Evolutionary conservation across 2,888 invertebrate genomes (phyloP).

Genomic region (Chrysomela aeneicollis): DNA sequence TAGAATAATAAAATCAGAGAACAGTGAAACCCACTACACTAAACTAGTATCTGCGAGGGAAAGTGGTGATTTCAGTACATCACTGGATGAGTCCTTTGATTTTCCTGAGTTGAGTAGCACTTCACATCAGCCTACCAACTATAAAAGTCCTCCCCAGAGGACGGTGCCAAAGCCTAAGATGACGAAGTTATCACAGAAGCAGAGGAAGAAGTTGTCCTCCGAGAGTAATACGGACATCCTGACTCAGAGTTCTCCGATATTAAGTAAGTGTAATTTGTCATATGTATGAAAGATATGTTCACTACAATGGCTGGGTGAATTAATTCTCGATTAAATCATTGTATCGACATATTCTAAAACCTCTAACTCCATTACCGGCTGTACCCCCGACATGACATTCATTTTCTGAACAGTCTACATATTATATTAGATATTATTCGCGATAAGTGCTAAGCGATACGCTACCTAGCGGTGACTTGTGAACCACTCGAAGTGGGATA

Average conservation of each 20-base stretch:
- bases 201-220: slow-evolving; percentile 68
- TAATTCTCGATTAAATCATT: no score
- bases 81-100: slow-evolving; percentile 48
- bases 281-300: no score
- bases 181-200: slow-evolving; percentile 70
- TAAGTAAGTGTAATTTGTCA: slow-evolving; percentile 28
- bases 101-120: slow-evolving; percentile 55
- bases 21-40: slow-evolving; percentile 43
- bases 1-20: slow-evolving; percentile 45
- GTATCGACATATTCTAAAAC: no score
- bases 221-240: slow-evolving; percentile 57
- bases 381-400: no score
- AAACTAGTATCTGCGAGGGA: slow-evolving; percentile 31
- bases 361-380: no score
- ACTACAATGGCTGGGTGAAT: no score
- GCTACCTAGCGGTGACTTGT: no score
- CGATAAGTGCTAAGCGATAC: no score
- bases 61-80: slow-evolving; percentile 23
- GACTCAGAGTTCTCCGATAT: slow-evolving; percentile 12
- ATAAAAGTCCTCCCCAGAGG: slow-evolving; percentile 42
- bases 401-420: no score
- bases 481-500: no score
- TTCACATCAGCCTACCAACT: slow-evolving; percentile 26
- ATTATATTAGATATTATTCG: no score
- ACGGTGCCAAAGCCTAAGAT: slow-evolving; percentile 53